These are phyloP conservation scores for Morone chrysops DNA, from an alignment of 2,113 vertebrate genomes.

Conservation along the genomic window DNA sequence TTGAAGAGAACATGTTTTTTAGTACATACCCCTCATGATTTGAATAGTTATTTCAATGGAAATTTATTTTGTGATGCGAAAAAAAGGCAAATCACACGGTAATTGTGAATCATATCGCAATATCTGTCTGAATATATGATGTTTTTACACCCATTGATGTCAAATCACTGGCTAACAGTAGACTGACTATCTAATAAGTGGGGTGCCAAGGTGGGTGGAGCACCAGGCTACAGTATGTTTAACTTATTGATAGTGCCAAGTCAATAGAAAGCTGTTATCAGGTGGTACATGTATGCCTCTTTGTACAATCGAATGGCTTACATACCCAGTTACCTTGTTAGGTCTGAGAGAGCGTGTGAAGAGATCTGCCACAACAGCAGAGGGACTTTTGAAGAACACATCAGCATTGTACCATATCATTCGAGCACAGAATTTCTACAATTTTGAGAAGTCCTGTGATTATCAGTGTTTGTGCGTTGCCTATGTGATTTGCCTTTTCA, in stretches of 20 bases:
- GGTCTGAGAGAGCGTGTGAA: neutral
- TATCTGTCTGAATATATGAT: no score
- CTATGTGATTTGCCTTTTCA: constrained; percentile 11
- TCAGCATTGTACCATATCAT: neutral
- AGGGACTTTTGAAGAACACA: neutral
- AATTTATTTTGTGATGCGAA: no score
- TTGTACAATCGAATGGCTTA: neutral
- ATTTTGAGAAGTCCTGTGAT: constrained; percentile 24
- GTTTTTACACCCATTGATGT: neutral
- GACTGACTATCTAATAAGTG: neutral
- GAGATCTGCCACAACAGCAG: neutral
- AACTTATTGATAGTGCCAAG: neutral
- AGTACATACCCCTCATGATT: no score
- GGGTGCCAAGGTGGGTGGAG: constrained; percentile 20
- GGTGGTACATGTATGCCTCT: neutral
- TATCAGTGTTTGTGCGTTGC: constrained; percentile 12
- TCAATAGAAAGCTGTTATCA: neutral
- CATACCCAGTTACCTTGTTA: neutral
- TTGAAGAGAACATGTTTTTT: no score
- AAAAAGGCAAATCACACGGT: no score
- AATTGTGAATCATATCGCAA: no score
- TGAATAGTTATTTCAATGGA: no score
- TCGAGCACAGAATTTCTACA: constrained; percentile 13
- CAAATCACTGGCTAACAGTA: neutral
- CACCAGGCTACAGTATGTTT: neutral